Percentiles rank a stretch among this genome's conserved stretches.
Evolutionary conservation across 1,140 invertebrate species (phyloP).

Genomic region (Meloidogyne hapla): DNA sequence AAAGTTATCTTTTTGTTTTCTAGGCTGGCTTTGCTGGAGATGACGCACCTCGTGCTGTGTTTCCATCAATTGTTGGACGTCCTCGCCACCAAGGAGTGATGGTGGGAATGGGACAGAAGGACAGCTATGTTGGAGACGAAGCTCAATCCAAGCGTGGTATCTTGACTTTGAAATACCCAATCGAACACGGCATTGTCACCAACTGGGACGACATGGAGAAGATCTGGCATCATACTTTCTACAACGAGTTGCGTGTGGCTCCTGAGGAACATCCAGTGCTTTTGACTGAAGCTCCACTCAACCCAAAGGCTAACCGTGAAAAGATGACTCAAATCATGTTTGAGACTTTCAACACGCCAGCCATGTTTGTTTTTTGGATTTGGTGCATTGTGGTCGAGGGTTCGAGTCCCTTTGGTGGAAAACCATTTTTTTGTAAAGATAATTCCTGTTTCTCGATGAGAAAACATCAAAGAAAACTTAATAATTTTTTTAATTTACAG

Average conservation of each 20-base stretch:
- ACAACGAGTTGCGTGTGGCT: conserved; percentile 88
- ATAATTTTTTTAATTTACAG: no score
- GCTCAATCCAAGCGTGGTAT: conserved; percentile 88
- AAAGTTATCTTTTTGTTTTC: no score
- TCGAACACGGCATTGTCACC: conserved; percentile 88
- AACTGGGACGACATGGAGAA: conserved; percentile 98
- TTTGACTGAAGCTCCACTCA: conserved; percentile 85
- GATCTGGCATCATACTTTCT: conserved; percentile 93
- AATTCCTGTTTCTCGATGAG: no score
- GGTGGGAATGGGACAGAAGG: conserved; percentile 95
- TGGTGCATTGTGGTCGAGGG: no score
- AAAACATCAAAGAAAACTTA: no score
- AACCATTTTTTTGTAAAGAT: no score
- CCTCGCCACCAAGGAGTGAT: conserved; percentile 78
- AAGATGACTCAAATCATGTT: conserved; percentile 80
- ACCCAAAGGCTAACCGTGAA: conserved; percentile 85
- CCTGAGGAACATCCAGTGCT: conserved; percentile 89
- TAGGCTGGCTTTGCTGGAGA: conserved; percentile 86
- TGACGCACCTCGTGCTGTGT: conserved; percentile 83
- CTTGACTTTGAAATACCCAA: conserved; percentile 90
- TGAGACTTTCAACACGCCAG: conserved; percentile 71
- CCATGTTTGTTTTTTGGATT: conserved; percentile 70
- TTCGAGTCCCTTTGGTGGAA: no score
- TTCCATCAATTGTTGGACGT: conserved; percentile 71
- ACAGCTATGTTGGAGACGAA: conserved; percentile 94